A percentile compares a stretch with the other conserved stretches of the same genome.
phyloP scores from a whole-genome alignment of 2,888 invertebrate genomes.

The Agrochola macilenta region DNA sequence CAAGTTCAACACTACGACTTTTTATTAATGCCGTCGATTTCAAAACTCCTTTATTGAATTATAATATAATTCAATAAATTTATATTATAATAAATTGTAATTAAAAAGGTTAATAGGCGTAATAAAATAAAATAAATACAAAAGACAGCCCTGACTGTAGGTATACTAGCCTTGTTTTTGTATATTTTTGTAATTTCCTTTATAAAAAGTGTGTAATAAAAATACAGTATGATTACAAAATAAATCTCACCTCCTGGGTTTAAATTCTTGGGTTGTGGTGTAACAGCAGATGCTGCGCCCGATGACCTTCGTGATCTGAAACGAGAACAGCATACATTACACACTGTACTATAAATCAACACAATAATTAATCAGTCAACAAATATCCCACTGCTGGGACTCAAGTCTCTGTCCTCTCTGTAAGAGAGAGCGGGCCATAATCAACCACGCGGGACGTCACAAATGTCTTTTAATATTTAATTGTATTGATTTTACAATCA shows the following conservation, averaged over 20 bases:
- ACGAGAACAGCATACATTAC: constrained; percentile 66
- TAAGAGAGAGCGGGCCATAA: background rate
- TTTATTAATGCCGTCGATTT: constrained; percentile 33
- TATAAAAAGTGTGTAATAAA: constrained; percentile 9
- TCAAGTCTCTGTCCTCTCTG: too few relatives aligned
- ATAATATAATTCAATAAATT: too few relatives aligned
- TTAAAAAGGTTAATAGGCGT: constrained; percentile 25
- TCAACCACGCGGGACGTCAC: too few relatives aligned
- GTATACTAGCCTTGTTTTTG: constrained; percentile 19
- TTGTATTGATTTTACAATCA: too few relatives aligned
- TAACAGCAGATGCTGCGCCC: constrained; percentile 93
- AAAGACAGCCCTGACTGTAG: background rate
- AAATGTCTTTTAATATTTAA: background rate
- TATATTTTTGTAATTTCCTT: constrained; percentile 3
- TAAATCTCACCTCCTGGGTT: constrained; percentile 93
- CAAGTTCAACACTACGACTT: constrained; percentile 10
- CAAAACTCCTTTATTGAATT: constrained; percentile 33
- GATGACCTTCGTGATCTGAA: constrained; percentile 95
- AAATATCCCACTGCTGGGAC: background rate
- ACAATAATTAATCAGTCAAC: background rate
- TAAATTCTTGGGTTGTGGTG: constrained; percentile 93
- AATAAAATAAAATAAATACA: constrained; percentile 32
- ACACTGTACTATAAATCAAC: constrained; percentile 5
- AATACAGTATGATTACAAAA: constrained; percentile 14
- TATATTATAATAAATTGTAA: constrained; percentile 42